Evolutionary conservation across 2,113 vertebrate genomes (phyloP).

Genomic region (Pteropus alecto): DNA sequence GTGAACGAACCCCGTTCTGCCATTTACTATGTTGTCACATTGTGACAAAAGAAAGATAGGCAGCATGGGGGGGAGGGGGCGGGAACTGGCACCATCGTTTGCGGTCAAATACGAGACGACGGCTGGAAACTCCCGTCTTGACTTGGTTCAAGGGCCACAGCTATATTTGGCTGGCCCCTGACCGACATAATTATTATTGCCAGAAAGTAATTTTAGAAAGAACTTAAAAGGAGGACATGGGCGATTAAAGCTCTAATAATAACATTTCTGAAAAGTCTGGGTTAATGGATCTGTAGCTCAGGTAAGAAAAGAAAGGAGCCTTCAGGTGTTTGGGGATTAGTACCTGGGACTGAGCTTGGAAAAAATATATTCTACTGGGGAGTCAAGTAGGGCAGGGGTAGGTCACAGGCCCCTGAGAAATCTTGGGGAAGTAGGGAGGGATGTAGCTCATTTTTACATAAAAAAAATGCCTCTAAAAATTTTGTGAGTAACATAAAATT

Average conservation of each 20-base stretch:
- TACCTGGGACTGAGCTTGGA: background rate
- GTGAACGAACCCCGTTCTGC: background rate
- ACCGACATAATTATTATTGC: conserved; percentile 76
- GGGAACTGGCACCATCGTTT: background rate
- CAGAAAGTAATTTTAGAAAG: conserved; percentile 76
- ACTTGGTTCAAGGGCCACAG: conserved; percentile 60
- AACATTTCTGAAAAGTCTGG: conserved; percentile 70
- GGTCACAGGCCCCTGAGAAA: background rate
- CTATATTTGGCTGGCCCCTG: conserved; percentile 62
- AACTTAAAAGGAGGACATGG: conserved; percentile 77
- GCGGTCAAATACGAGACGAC: background rate
- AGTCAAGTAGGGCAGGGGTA: conserved; percentile 58
- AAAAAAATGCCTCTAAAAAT: background rate
- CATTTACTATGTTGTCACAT: background rate
- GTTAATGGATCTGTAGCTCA: conserved; percentile 74
- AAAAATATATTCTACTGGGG: background rate
- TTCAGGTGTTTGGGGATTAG: conserved; percentile 48
- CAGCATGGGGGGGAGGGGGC: background rate
- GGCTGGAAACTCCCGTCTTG: conserved; percentile 60
- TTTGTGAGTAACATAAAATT: background rate
- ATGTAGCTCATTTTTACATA: background rate
- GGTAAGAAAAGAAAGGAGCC: conserved; percentile 62
- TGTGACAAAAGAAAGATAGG: background rate
- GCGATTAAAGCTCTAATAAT: conserved; percentile 79
- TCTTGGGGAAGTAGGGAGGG: background rate